Percentiles rank a stretch among this genome's conserved stretches.
These are phyloP conservation scores for Drosophila mercatorum DNA, from an alignment of 2,888 invertebrate species.

Conservation along the genomic window DNA sequence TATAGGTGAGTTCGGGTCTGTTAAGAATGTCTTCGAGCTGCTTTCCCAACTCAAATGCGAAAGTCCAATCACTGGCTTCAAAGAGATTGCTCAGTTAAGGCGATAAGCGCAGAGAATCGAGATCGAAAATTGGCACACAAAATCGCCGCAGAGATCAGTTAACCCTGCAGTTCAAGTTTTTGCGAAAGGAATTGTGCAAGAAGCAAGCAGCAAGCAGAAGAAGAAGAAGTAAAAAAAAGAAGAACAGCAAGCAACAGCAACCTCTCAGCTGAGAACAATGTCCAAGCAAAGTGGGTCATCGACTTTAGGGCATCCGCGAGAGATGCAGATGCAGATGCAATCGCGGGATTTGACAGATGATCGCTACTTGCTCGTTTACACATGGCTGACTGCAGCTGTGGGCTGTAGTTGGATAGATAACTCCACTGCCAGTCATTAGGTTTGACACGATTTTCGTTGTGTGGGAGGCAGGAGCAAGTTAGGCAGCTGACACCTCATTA, in stretches of 20 bases:
- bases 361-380: constrained; percentile 49
- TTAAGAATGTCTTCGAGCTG: neutral
- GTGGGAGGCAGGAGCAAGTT: constrained; percentile 48
- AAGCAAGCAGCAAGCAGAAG: neutral
- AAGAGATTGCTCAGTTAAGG: constrained; percentile 30
- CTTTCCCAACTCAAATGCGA: neutral
- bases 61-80: neutral
- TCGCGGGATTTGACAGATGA: constrained; percentile 39
- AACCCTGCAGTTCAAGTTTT: constrained; percentile 66
- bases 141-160: constrained; percentile 43
- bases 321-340: constrained; percentile 29
- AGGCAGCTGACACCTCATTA: constrained; percentile 63
- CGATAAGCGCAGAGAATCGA: constrained; percentile 20
- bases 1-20: neutral
- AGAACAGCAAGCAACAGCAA: constrained; percentile 28
- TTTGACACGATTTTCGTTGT: constrained; percentile 34
- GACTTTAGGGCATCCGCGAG: constrained; percentile 49
- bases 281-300: constrained; percentile 64
- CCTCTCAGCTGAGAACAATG: constrained; percentile 65
- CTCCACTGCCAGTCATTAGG: constrained; percentile 6
- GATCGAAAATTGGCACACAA: constrained; percentile 29
- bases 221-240: neutral
- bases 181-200: constrained; percentile 62
- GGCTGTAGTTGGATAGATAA: neutral
- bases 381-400: constrained; percentile 50